phyloP scores from a whole-genome alignment of 2,888 invertebrate genomes.

The Aleiodes leptofemur region DNA sequence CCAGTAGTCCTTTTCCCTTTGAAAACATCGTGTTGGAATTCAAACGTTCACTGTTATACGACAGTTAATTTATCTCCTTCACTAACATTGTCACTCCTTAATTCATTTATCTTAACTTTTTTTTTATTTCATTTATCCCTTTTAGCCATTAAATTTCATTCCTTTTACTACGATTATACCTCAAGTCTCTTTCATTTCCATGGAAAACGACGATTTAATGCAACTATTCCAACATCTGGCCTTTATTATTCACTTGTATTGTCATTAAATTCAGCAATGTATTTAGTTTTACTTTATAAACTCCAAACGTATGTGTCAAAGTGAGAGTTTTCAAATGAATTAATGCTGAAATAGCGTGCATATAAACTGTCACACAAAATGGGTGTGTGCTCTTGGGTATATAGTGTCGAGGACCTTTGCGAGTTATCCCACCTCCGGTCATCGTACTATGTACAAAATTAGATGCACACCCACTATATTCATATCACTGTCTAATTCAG shows the following conservation, averaged over 20 bases:
- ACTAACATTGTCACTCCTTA: constrained; percentile 11
- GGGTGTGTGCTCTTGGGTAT: constrained; percentile 47
- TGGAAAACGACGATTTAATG: too few relatives aligned
- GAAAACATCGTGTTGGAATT: constrained; percentile 44
- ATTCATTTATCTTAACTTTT: neutral
- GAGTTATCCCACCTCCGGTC: constrained; percentile 36
- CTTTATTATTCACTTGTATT: constrained; percentile 33
- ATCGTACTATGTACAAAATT: constrained; percentile 50
- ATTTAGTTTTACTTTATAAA: constrained; percentile 41
- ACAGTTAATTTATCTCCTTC: constrained; percentile 30
- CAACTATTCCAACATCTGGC: constrained; percentile 30
- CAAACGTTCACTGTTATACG: constrained; percentile 31
- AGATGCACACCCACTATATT: constrained; percentile 54
- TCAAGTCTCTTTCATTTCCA: neutral
- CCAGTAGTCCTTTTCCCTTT: constrained; percentile 41
- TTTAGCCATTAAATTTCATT: too few relatives aligned
- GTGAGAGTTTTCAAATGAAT: constrained; percentile 56
- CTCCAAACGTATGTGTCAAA: constrained; percentile 45
- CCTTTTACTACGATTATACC: too few relatives aligned
- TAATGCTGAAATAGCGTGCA: constrained; percentile 43
- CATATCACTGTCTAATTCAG: constrained; percentile 18
- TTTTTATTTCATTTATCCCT: too few relatives aligned
- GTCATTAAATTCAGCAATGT: constrained; percentile 32
- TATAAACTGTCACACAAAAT: constrained; percentile 30
- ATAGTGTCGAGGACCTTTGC: constrained; percentile 54